Base-by-base conservation (phyloP, 2,888 invertebrate genomes). In the Limnephilus lunatus region DNA sequence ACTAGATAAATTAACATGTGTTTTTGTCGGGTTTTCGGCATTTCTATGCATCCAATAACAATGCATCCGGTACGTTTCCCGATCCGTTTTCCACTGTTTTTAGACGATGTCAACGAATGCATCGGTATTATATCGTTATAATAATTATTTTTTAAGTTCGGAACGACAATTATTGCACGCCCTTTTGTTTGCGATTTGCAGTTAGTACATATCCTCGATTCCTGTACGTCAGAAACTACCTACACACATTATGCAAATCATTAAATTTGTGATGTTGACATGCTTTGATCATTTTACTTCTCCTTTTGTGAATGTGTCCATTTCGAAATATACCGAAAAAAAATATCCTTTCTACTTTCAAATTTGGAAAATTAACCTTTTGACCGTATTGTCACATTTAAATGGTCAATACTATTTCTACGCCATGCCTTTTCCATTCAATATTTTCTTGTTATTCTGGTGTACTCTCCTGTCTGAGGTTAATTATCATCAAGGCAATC, bases 191-290 rank as follows among this genome's bases (percentile, higher is more conserved):
- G 25, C 53, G 85, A 48, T 44, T 87, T 68, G 87, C 68, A 35
- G 44, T 44, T 44, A 12, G 85, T 39, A 12, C 44, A 31, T 87
- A 68, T 87, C 53, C 35, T 9, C 25, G 31, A 68, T 53, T 68
- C 32, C 14, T 87, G 30, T 53, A 87, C 31, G 87, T 87, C 87
- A 87, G 53, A 68, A 85, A 68, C 87, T 87, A 87, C 87, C 87
- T 68, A 87, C 87, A 68, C 87, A 68, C 14, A 87, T 82, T 82
- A 85, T 68, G 87, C 68, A 87, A 87, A 87, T 85, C 31, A 85
- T 68, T 68, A 32, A 87, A 53, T 32, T 48, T 25, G 86, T 48
- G 80, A 89, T 89, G 88, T 85, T 91, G 89, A 81, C 81, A 81
- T 81, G 32, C 81, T 81, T 39, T 32, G 14, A 89, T 12, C 30